Evolutionary conservation across 2,888 invertebrate species (phyloP).

Genomic region (Standfussiana lucernea): DNA sequence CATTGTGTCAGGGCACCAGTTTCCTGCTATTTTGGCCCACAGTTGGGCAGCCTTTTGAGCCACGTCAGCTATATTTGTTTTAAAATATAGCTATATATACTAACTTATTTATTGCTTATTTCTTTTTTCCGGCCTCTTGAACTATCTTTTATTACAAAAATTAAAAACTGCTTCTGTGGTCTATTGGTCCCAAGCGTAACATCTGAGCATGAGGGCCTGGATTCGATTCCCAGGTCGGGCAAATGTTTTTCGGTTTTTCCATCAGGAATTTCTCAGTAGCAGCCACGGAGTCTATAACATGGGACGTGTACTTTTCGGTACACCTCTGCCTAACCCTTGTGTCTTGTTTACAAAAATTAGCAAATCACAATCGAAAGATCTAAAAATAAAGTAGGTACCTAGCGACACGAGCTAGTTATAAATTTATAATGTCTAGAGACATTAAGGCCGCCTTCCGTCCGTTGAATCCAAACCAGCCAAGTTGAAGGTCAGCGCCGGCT

Average conservation of each 20-base stretch:
- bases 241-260: background rate
- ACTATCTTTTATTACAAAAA: no score
- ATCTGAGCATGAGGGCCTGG: no score
- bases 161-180: no score
- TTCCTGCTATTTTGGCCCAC: no score
- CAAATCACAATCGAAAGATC: background rate
- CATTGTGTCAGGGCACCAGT: no score
- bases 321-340: background rate
- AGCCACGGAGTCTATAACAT: background rate
- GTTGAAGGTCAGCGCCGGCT: slow-evolving; percentile 72
- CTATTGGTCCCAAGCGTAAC: no score
- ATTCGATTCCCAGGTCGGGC: background rate
- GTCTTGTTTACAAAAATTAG: background rate
- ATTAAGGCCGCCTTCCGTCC: slow-evolving; percentile 34
- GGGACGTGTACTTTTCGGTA: background rate
- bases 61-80: no score
- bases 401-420: slow-evolving; percentile 25
- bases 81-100: no score
- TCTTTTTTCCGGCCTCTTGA: background rate
- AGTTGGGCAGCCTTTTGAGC: no score
- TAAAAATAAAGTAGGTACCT: slow-evolving; percentile 29
- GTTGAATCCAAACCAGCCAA: slow-evolving; percentile 71
- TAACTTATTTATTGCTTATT: background rate
- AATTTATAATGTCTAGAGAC: slow-evolving; percentile 38
- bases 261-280: background rate